These are phyloP conservation scores for Gila orcuttii DNA, from an alignment of 2,113 vertebrate genomes.

Conservation along the genomic window DNA sequence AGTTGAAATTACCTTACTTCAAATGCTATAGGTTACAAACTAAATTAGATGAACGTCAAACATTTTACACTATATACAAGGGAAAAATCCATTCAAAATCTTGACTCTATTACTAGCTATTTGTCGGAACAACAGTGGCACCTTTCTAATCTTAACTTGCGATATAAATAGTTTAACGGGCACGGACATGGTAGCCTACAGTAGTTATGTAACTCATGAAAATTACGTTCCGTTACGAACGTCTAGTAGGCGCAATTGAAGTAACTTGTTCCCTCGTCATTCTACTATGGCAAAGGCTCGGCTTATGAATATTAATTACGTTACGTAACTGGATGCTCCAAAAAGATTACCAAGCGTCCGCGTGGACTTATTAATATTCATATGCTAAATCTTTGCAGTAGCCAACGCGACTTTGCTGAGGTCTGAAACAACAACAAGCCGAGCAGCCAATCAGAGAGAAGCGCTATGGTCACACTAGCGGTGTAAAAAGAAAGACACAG, in stretches of 20 bases:
- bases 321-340: no score
- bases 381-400: background rate
- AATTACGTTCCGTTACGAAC: background rate
- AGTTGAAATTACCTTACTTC: background rate
- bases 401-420: background rate
- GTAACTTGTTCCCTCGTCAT: background rate
- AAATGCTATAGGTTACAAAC: background rate
- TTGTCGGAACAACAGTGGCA: slow-evolving; percentile 10
- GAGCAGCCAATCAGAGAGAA: slow-evolving; percentile 42
- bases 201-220: background rate
- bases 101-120: background rate
- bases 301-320: slow-evolving; percentile 2
- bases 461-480: background rate
- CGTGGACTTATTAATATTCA: background rate
- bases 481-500: slow-evolving; percentile 52
- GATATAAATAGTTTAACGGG: slow-evolving; percentile 81
- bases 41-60: background rate
- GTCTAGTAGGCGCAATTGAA: background rate
- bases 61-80: background rate
- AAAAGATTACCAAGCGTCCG: background rate
- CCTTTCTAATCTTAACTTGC: slow-evolving; percentile 65
- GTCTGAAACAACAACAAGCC: slow-evolving; percentile 57
- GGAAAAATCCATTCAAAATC: background rate
- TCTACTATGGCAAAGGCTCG: background rate
- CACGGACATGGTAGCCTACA: background rate